Conservation (phyloP, 64 coral and sea anemone genomes). For the Porites australiensis region DNA sequence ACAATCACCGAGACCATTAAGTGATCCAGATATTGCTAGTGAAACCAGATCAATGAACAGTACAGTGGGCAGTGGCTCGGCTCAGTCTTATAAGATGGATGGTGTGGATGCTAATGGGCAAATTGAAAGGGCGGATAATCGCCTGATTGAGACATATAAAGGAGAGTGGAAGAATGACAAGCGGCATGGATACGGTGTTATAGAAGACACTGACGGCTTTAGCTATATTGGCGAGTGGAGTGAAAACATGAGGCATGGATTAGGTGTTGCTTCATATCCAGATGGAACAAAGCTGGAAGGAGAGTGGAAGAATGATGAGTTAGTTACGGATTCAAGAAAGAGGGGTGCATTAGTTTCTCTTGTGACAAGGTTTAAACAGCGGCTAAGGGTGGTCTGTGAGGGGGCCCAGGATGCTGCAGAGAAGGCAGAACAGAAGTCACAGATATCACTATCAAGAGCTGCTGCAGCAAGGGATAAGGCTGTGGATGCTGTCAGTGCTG, state of each 20-base stretch:
- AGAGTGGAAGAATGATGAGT: slow-evolving; percentile 78
- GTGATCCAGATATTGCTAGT: slow-evolving; percentile 74
- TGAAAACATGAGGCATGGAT: slow-evolving; percentile 93
- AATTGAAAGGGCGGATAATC: slow-evolving; percentile 58
- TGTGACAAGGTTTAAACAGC: slow-evolving; percentile 84
- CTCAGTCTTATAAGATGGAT: slow-evolving; percentile 51
- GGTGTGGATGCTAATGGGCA: slow-evolving; percentile 51
- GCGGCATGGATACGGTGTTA: slow-evolving; percentile 85
- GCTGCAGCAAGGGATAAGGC: slow-evolving; percentile 87
- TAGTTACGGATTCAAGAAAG: slow-evolving; percentile 75
- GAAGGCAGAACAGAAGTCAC: slow-evolving; percentile 86
- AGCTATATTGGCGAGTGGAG: slow-evolving; percentile 86
- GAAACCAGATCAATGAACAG: slow-evolving; percentile 71
- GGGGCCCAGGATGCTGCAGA: slow-evolving; percentile 82
- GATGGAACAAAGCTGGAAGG: slow-evolving; percentile 85
- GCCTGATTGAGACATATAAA: slow-evolving; percentile 80
- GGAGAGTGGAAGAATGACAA: slow-evolving; percentile 97
- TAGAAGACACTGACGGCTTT: slow-evolving; percentile 80
- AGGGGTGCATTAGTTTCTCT: slow-evolving; percentile 79
- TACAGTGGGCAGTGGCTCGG: slow-evolving; percentile 79
- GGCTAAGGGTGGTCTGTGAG: slow-evolving; percentile 82
- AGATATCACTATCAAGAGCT: slow-evolving; percentile 86
- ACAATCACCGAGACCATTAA: slow-evolving; percentile 52
- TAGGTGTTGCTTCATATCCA: slow-evolving; percentile 76
- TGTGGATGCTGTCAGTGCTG: slow-evolving; percentile 76